Base-by-base conservation (phyloP, 2,797 vertebrate genomes). In the Phoebastria nigripes region DNA sequence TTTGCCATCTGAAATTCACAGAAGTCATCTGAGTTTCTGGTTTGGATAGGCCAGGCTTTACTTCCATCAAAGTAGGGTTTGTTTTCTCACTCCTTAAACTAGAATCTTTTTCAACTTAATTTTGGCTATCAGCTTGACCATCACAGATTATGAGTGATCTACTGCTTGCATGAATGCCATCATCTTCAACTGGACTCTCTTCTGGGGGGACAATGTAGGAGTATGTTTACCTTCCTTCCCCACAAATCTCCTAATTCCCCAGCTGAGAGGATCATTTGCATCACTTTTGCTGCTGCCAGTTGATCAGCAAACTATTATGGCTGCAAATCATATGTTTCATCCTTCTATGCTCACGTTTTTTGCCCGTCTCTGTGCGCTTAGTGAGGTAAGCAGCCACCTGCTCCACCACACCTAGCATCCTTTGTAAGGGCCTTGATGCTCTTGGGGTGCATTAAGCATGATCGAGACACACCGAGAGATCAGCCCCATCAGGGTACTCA, bases 401-500 rank as follows among this genome's bases (percentile, higher is more conserved):
- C 37, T 69, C 39, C 41, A 42, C 29, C 4, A 59, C 12, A 44
- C 6, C 9, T 26, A 49, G 12, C 41, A 65, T 33, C 15, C 35
- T 67, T 78, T 71, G 24, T 35, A 37, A 24, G 8, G 47, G 12
- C 19, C 31, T 91, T 2, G 0, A 1, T n/a, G 22, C 9, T 66
- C 22, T 87, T 49, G 31, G 15, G 31, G 9, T n/a, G 25, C 22
- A 8, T 82, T 72, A 56, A 70, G 42, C 22, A 35, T 51, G 37
- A 78, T 51, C 22, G 25, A 76, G 51, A 73, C 18, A 46, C 25
- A 52, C 15, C 4, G 1, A 1, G 1, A 90, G 35, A 37, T 89
- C 49, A 61, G 15, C 15, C 29, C 29, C 0, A 0, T 67, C 37
- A 15, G 42, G 12, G 8, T 33, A 41, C 31, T 76, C 35, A 47